phyloP scores from a whole-genome alignment of 2,888 invertebrate genomes.

The Cosmorhoe ocellata region DNA sequence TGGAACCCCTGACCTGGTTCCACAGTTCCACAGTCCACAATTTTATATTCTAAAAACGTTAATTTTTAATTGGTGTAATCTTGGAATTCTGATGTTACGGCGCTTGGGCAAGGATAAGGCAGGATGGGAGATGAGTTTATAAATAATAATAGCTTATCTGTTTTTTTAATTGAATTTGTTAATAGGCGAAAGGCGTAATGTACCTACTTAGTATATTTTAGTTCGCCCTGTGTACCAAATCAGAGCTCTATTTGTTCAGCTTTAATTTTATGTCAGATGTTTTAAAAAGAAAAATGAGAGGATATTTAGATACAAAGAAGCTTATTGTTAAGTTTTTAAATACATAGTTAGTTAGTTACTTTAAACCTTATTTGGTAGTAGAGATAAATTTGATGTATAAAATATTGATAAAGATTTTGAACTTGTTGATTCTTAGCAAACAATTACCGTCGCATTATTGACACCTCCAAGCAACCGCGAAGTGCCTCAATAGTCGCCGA shows the following conservation, averaged over 20 bases:
- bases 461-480: constrained; percentile 66
- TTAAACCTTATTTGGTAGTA: not conserved
- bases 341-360: too few species aligned
- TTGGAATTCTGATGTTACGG: constrained; percentile 32
- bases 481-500: constrained; percentile 59
- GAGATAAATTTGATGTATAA: not conserved
- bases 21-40: constrained; percentile 42
- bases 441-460: constrained; percentile 49
- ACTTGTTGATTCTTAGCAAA: constrained; percentile 27
- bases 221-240: too few species aligned
- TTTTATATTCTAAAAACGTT: constrained; percentile 43
- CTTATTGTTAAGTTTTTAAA: too few species aligned
- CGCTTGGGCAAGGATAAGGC: constrained; percentile 23
- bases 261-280: too few species aligned
- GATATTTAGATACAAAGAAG: too few species aligned
- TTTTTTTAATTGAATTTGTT: not conserved
- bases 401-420: constrained; percentile 13
- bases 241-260: too few species aligned
- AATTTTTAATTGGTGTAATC: constrained; percentile 54
- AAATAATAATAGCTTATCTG: constrained; percentile 28
- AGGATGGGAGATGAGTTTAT: constrained; percentile 9
- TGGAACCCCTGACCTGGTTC: constrained; percentile 68
- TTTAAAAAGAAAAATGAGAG: too few species aligned
- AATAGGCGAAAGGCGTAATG: too few species aligned
- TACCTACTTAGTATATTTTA: too few species aligned